Evolutionary conservation across 2,888 invertebrate genomes (phyloP).

Genomic region (Mythimna pallens): DNA sequence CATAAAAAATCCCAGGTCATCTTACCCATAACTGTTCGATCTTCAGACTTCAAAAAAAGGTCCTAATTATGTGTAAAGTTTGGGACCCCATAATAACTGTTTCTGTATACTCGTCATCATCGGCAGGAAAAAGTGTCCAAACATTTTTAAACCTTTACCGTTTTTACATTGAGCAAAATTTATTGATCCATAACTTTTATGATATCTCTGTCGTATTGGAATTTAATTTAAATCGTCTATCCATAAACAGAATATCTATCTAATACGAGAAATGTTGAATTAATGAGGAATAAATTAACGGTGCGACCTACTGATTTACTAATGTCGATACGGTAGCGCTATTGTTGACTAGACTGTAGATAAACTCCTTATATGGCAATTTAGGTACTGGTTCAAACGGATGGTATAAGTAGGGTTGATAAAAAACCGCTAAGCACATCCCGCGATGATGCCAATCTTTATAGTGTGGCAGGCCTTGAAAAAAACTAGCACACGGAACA

Average conservation of each 20-base stretch:
- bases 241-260: constrained; percentile 41
- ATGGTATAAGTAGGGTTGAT: constrained; percentile 48
- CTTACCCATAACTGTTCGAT: constrained; percentile 55
- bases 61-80: constrained; percentile 29
- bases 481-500: constrained; percentile 46
- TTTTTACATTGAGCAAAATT: constrained; percentile 47
- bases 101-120: constrained; percentile 45
- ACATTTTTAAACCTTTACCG: constrained; percentile 58
- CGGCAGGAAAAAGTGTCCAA: constrained; percentile 59
- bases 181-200: constrained; percentile 59
- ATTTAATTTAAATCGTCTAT: constrained; percentile 48
- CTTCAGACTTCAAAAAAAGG: constrained; percentile 41
- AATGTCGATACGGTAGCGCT: neutral
- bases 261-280: constrained; percentile 38
- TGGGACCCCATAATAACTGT: constrained; percentile 68
- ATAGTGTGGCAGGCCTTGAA: constrained; percentile 68
- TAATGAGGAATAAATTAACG: constrained; percentile 50
- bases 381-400: constrained; percentile 33
- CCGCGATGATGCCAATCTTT: constrained; percentile 69
- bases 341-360: constrained; percentile 24
- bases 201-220: constrained; percentile 37
- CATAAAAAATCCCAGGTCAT: constrained; percentile 71
- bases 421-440: constrained; percentile 63
- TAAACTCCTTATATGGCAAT: constrained; percentile 9
- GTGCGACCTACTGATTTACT: constrained; percentile 41